Evolutionary conservation across 2,888 invertebrate genomes (phyloP).

Genomic region (Noctua fimbriata): DNA sequence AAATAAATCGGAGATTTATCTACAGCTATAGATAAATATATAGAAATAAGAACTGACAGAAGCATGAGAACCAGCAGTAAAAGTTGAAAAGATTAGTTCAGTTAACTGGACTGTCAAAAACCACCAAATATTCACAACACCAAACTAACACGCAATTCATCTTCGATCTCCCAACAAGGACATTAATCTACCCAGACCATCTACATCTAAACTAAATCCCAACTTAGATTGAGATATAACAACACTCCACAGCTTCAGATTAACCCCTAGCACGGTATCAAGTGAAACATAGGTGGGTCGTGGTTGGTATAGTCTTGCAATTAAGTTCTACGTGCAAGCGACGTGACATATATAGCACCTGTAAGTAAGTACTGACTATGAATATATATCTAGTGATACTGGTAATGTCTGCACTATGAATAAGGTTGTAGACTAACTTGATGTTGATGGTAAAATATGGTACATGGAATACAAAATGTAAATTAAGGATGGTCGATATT

Average conservation of each 20-base stretch:
- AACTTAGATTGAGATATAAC: slow-evolving; percentile 62
- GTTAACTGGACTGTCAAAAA: too few species aligned
- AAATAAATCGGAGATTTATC: too few species aligned
- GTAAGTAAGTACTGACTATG: slow-evolving; percentile 4
- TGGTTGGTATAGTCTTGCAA: slow-evolving; percentile 36
- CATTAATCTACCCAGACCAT: slow-evolving; percentile 17
- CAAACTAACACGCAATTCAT: slow-evolving; percentile 30
- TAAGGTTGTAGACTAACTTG: background rate
- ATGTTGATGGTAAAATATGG: background rate
- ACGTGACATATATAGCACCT: slow-evolving; percentile 31
- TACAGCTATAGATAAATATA: too few species aligned
- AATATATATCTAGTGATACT: slow-evolving; percentile 7
- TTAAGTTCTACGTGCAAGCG: slow-evolving; percentile 40
- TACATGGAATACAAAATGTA: background rate
- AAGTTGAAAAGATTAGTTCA: too few species aligned
- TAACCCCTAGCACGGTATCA: slow-evolving; percentile 43
- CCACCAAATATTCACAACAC: background rate
- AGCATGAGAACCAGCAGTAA: too few species aligned
- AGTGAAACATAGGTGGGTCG: slow-evolving; percentile 34
- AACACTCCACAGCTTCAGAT: slow-evolving; percentile 43
- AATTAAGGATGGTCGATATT: background rate
- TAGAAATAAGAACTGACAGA: too few species aligned
- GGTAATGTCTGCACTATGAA: slow-evolving; percentile 1
- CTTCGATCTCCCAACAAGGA: slow-evolving; percentile 40
- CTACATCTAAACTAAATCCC: slow-evolving; percentile 54